Evolutionary conservation across 2,113 vertebrate species (phyloP), one percentile per base, ranked within the genome.

Genomic region (Stictonetta naevosa): DNA sequence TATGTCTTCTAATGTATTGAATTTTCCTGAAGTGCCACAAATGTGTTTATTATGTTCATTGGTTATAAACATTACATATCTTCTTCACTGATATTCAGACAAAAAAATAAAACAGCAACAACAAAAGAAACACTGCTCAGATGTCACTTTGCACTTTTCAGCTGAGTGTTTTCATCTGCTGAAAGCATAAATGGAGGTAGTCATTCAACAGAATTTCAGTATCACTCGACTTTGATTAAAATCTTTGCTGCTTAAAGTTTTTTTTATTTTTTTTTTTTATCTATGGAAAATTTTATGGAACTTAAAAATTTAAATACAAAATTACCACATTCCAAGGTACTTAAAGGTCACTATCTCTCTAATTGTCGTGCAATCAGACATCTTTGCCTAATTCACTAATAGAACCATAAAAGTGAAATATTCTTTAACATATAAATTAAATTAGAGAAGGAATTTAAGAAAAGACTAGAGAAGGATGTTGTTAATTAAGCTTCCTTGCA

Each of bases 201-300:
- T 68, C 23, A 59, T 81, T 86, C 58, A 81, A 64, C 33, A 90
- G 76, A 72, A 64, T 82, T 93, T 83, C 78, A 58, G 58, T 76
- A 69, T 85, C 79, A 78, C 56, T 96, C 69, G 78, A 31, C 23
- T 94, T 81, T 86, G 83, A 90, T 93, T 86, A 88, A 94, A 91
- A 93, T 93, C 80, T 95, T 83, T 11, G 46, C 60, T 40, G 11
- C 62, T 92, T 92, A 81, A 73, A 33, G 86, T 75, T 75, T 88
- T 88, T 69, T 71, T 15, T 56, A 90, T 67, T 34, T 10, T 17
- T 75, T 10, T 14, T 75, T 96, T 71, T 81, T 64, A 85, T 68
- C 68, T 28, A 4, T 56, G 58, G 77, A 93, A 92, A 92, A 90
- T 78, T 66, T 92, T 25, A 31, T 1, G 23, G 56, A 83, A 55